Conservation (phyloP, 1,140 invertebrate species). For the Prorops nasuta region DNA sequence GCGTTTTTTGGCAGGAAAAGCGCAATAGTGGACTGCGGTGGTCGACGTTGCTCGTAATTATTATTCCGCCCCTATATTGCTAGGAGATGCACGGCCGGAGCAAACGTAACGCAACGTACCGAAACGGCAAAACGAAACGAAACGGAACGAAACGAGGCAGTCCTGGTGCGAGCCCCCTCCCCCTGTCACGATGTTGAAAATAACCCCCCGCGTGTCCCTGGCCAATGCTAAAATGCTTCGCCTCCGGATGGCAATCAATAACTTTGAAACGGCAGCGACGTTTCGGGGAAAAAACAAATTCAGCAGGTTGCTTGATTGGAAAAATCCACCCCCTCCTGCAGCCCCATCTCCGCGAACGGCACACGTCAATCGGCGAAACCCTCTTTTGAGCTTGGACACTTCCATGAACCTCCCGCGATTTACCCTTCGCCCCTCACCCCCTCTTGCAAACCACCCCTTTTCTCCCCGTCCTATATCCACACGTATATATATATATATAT, state of each 20-base stretch:
- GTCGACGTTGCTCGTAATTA: slow-evolving; percentile 49
- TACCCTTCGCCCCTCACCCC: too few relatives aligned
- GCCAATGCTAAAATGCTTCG: too few relatives aligned
- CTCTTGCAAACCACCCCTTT: too few relatives aligned
- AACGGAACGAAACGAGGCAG: slow-evolving; percentile 45
- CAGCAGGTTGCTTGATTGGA: slow-evolving; percentile 58
- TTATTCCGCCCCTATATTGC: slow-evolving; percentile 52
- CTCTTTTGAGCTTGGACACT: background rate
- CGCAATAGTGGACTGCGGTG: too few relatives aligned
- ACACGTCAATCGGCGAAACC: too few relatives aligned
- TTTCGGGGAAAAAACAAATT: slow-evolving; percentile 53
- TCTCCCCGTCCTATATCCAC: too few relatives aligned
- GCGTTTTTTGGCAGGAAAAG: too few relatives aligned
- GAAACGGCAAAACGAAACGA: slow-evolving; percentile 50
- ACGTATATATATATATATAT: too few relatives aligned
- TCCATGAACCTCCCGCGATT: background rate
- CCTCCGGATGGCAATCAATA: slow-evolving; percentile 50
- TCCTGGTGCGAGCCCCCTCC: too few relatives aligned
- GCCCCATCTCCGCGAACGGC: background rate
- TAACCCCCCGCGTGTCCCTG: background rate
- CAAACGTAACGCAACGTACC: slow-evolving; percentile 53
- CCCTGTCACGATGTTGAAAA: background rate
- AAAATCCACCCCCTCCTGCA: slow-evolving; percentile 33
- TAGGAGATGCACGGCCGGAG: slow-evolving; percentile 47
- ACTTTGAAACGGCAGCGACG: slow-evolving; percentile 51